phyloP scores from a whole-genome alignment of 2,797 vertebrate genomes.

The Macropus fuliginosus region DNA sequence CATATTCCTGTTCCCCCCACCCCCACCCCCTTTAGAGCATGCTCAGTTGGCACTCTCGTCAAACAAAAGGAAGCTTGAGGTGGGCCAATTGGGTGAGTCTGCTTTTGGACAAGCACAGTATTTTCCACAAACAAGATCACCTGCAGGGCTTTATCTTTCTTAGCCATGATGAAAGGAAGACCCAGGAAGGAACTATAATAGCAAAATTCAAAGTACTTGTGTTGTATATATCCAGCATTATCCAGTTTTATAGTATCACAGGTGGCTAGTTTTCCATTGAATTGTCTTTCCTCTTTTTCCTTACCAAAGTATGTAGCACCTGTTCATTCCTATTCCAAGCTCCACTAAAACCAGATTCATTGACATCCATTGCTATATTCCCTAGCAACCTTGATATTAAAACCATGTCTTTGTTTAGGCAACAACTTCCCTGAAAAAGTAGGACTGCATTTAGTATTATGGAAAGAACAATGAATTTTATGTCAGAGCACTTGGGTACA shows the following conservation, averaged over 20 bases:
- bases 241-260: background rate
- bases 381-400: conserved; percentile 19
- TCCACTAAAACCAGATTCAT: background rate
- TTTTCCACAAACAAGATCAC: background rate
- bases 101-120: background rate
- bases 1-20: background rate
- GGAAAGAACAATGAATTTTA: background rate
- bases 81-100: background rate
- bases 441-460: background rate
- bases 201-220: background rate
- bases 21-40: background rate
- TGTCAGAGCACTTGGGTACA: background rate
- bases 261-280: background rate
- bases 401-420: background rate
- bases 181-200: background rate
- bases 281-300: background rate
- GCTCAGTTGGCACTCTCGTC: background rate
- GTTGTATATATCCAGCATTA: background rate
- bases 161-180: background rate
- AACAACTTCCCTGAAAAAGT: background rate
- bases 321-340: background rate
- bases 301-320: background rate
- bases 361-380: background rate
- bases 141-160: background rate
- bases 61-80: background rate